Evolutionary conservation across 2,797 vertebrate species (phyloP), one percentile per base, ranked within the genome.

Genomic region (Sus cebifrons): DNA sequence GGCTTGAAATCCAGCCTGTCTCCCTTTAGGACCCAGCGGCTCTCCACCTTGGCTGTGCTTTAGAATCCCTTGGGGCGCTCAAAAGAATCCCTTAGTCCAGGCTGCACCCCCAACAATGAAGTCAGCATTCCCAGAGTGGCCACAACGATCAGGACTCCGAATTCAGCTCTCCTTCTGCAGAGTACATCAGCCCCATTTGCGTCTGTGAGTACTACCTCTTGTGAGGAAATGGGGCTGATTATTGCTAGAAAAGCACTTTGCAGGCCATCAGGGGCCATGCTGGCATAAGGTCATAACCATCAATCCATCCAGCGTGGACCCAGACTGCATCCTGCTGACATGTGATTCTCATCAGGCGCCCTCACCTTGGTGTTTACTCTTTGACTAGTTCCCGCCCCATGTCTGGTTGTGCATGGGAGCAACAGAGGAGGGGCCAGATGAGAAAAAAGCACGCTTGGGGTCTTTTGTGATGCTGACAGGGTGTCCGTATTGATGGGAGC

Each of bases 1-100:
- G 40, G 54, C 29, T 1, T 32, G 44, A 64, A 54, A 10, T 56
- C 32, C 58, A 62, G 74, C 44, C 64, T 6, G 14, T 32, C 15
- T 74, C 17, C 23, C 18, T n/a, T 29, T 32, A n/a, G 29, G 52
- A 52, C 0, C 54, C 65, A 67, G 32, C 0, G 0, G 12, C 16
- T 58, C 23, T 36, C 62, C 6, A 60, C 15, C 44, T 29, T 4
- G 21, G 12, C 64, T 29, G 40, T 16, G 52, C 10, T 86, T 52
- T 4, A 56, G 74, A 14, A 68, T 77, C 27, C 15, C 15, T 5
- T n/a, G n/a, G 54, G 13, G 56, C 25, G 56, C 29, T 74, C 52
- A 58, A 36, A 44, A 71, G 70, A 16, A 27, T 15, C 16, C 29
- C 25, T 56, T 40, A 54, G 49, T 25, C 44, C 71, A 65, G n/a